Base-by-base conservation (phyloP, 2,888 invertebrate species). In the Poecilobothrus nobilitatus region DNA sequence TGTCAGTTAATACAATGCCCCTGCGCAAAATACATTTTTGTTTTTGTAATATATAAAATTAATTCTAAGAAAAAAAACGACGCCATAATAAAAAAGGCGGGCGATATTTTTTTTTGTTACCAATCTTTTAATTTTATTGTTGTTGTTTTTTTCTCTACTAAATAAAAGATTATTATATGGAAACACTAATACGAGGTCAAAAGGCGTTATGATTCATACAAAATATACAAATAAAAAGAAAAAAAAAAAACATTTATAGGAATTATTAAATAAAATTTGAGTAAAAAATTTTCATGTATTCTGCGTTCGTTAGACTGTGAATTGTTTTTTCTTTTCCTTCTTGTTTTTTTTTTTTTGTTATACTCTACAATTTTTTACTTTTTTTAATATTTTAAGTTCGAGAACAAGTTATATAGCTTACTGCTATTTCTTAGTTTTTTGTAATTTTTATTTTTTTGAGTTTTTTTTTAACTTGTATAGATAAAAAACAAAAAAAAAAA, bases 11-110 rank as follows among this genome's bases (percentile, higher is more conserved):
- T 27, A n/a, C 27, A 27, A 27, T 27, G 27, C 27, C 27, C 27
- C 5, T 27, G 27, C 27, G 27, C 27, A 27, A 27, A 27, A 27
- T 27, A 27, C 27, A 27, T 27, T 27, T 4, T 27, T 27, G 27
- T 27, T 27, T 27, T 27, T 27, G 27, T 27, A 27, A 27, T n/a
- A 27, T 27, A 27, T 5, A 27, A n/a, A 27, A 27, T 27, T 27
- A 27, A 27, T 27, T 27, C 1, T 37, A 37, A 37, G 8, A 12
- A 37, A 37, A 37, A 37, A 53, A 53, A 53, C 15, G 53, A 53
- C 53, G 53, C 53, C 53, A 53, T 53, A 53, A 53, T 53, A 53
- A 53, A 53, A 53, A 53, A 53, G 53, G 53, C 53, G 53, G 53
- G 27, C 27, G 27, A 27, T 27, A 27, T 27, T 27, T 27, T 27